These are phyloP conservation scores for Cromileptes altivelis DNA, from an alignment of 2,113 vertebrate genomes.

Conservation along the genomic window DNA sequence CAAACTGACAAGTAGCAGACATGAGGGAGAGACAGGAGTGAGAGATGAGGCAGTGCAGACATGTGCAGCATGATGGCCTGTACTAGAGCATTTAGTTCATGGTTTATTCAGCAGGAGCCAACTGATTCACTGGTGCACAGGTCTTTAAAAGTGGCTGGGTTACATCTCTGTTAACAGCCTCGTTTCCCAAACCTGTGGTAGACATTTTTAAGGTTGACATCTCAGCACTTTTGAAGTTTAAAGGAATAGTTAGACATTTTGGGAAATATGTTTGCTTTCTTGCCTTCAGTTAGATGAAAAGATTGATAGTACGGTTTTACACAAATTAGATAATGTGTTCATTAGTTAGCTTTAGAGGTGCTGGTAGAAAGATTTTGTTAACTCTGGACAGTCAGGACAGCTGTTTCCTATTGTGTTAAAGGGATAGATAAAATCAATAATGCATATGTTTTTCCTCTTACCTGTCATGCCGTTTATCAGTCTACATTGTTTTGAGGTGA, in stretches of 20 bases:
- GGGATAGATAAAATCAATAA: too few relatives aligned
- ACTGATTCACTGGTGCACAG: slow-evolving; percentile 13
- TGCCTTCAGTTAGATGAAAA: not conserved
- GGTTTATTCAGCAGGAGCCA: slow-evolving; percentile 54
- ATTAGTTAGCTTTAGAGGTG: not conserved
- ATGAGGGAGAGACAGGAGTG: not conserved
- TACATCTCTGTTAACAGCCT: slow-evolving; percentile 1
- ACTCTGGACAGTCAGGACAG: too few relatives aligned
- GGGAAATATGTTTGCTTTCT: not conserved
- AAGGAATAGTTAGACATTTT: not conserved
- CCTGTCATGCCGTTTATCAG: too few relatives aligned
- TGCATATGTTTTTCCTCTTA: too few relatives aligned
- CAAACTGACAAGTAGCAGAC: slow-evolving; percentile 25
- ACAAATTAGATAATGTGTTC: too few relatives aligned
- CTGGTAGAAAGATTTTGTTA: too few relatives aligned
- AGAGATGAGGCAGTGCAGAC: slow-evolving; percentile 24
- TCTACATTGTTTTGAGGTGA: too few relatives aligned
- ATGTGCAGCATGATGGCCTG: slow-evolving; percentile 1
- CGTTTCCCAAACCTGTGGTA: not conserved
- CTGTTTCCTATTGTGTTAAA: too few relatives aligned
- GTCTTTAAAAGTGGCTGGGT: slow-evolving; percentile 21
- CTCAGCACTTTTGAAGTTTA: not conserved
- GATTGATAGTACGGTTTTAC: too few relatives aligned
- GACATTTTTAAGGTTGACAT: not conserved
- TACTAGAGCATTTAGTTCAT: slow-evolving; percentile 46